Percentiles rank a stretch among this genome's conserved stretches.
Evolutionary conservation across 2,113 vertebrate species (phyloP).

Genomic region (Hyperoodon ampullatus): DNA sequence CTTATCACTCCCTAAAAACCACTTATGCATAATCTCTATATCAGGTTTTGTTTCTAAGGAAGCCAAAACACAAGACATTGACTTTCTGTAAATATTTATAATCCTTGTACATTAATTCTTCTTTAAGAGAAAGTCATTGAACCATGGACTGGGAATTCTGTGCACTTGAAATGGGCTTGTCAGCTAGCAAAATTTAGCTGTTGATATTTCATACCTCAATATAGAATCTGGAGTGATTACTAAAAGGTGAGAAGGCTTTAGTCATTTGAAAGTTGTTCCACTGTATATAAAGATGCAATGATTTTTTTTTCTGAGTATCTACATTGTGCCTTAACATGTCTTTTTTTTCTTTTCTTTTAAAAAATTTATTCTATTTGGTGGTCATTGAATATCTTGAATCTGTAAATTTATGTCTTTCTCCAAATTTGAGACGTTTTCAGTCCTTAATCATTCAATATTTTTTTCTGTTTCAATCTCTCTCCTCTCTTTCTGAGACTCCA

Average conservation of each 20-base stretch:
- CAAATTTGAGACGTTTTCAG: neutral
- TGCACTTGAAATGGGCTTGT: neutral
- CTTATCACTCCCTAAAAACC: neutral
- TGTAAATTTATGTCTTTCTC: neutral
- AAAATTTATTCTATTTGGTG: neutral
- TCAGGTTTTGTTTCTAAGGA: neutral
- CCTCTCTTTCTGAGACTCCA: neutral
- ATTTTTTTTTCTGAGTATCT: neutral
- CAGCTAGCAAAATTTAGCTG: neutral
- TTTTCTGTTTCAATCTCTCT: neutral
- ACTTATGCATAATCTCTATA: neutral
- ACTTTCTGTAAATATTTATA: neutral
- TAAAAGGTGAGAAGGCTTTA: neutral
- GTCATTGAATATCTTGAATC: neutral
- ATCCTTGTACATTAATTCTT: neutral
- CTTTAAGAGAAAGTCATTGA: neutral
- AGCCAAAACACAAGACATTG: neutral
- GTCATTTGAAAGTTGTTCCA: neutral
- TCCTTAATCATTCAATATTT: neutral
- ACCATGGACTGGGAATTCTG: neutral
- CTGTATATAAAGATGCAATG: neutral
- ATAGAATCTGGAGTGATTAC: neutral
- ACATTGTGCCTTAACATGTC: neutral
- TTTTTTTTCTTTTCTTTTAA: neutral
- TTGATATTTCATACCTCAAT: neutral